Evolutionary conservation across 2,113 vertebrate genomes (phyloP).

Genomic region (Ginglymostoma cirratum): DNA sequence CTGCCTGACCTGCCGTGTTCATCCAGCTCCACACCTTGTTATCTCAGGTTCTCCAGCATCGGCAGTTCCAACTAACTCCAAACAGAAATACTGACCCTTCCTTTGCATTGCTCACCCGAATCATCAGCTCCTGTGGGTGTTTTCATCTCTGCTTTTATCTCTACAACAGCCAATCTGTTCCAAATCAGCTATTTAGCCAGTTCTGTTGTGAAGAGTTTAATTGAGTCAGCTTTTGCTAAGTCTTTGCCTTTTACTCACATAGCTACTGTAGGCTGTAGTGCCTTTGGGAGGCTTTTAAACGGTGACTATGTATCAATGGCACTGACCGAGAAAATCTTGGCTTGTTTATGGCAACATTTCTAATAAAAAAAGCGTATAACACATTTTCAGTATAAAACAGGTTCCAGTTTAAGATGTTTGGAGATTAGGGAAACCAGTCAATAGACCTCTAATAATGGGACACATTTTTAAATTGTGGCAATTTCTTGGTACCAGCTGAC

Average conservation of each 20-base stretch:
- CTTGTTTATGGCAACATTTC: background rate
- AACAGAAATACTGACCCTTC: background rate
- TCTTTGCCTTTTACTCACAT: background rate
- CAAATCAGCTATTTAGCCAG: constrained; percentile 3
- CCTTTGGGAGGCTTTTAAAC: background rate
- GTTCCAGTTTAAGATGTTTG: background rate
- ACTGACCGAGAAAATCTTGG: background rate
- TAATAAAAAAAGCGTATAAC: background rate
- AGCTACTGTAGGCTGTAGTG: background rate
- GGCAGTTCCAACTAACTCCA: background rate
- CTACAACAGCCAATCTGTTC: background rate
- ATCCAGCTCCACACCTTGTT: no score
- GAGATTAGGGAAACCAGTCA: background rate
- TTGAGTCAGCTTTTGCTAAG: background rate
- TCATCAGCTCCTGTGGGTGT: background rate
- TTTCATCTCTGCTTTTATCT: background rate
- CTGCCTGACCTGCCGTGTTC: no score
- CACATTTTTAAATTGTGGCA: background rate
- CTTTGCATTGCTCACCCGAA: background rate
- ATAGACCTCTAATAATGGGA: background rate
- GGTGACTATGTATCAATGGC: background rate
- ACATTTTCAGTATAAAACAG: background rate
- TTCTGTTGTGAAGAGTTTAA: background rate
- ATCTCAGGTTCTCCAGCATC: no score
- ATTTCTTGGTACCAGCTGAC: no score